phyloP scores from a whole-genome alignment of 2,888 invertebrate genomes.

The Cabera pusaria region DNA sequence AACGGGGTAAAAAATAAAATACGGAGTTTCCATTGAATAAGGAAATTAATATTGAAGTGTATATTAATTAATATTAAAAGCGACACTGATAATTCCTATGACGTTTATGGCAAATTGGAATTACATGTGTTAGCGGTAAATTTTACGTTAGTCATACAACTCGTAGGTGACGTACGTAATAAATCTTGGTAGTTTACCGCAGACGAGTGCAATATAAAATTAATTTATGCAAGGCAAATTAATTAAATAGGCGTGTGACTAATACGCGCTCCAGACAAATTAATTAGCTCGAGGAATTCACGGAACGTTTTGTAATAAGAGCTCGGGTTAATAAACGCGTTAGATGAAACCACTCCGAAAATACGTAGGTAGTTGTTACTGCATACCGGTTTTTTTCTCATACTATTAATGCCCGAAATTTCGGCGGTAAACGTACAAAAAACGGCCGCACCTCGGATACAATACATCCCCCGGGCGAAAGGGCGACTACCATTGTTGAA shows the following conservation, averaged over 20 bases:
- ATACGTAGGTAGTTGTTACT: slow-evolving; percentile 32
- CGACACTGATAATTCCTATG: too few relatives aligned
- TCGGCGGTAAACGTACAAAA: slow-evolving; percentile 40
- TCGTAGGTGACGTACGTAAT: slow-evolving; percentile 10
- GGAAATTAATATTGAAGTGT: slow-evolving; percentile 8
- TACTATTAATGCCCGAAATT: slow-evolving; percentile 35
- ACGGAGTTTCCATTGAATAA: slow-evolving; percentile 2
- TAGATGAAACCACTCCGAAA: slow-evolving; percentile 28
- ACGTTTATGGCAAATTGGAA: slow-evolving; percentile 6
- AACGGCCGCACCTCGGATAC: slow-evolving; percentile 50
- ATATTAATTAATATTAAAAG: too few relatives aligned
- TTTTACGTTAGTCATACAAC: slow-evolving; percentile 7
- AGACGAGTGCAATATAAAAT: slow-evolving; percentile 1
- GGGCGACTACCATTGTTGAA: slow-evolving; percentile 68
- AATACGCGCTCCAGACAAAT: slow-evolving; percentile 7
- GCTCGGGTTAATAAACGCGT: slow-evolving; percentile 26
- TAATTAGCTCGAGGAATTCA: slow-evolving; percentile 10
- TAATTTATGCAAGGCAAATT: slow-evolving; percentile 9
- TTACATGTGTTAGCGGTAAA: slow-evolving; percentile 3
- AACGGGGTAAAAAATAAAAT: too few relatives aligned
- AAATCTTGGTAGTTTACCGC: slow-evolving; percentile 5
- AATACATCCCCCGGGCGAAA: slow-evolving; percentile 54
- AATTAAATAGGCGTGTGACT: slow-evolving; percentile 21
- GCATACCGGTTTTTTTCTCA: slow-evolving; percentile 36
- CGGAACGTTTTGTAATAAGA: slow-evolving; percentile 15